Evolutionary conservation across 1,140 invertebrate genomes (phyloP).

Genomic region (Vanessa atalanta): DNA sequence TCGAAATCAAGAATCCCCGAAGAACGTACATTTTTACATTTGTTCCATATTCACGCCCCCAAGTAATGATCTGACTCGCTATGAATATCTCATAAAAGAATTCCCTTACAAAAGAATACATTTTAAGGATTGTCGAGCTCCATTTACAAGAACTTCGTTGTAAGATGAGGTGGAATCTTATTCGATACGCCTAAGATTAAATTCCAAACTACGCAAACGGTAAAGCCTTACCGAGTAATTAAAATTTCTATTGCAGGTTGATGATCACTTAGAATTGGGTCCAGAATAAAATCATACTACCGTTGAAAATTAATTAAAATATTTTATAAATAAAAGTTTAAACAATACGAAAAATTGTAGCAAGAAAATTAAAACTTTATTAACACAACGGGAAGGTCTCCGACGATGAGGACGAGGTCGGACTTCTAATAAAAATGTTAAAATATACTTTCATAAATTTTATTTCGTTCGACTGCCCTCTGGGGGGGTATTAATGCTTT

Average conservation of each 20-base stretch:
- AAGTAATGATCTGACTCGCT: constrained; percentile 20
- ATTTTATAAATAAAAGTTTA: background rate
- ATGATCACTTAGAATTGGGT: too few species aligned
- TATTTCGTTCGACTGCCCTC: constrained; percentile 32
- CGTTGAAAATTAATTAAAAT: too few species aligned
- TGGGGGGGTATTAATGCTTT: constrained; percentile 38
- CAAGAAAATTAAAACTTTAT: constrained; percentile 31
- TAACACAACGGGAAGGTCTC: constrained; percentile 18
- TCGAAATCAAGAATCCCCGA: background rate
- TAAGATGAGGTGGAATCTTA: constrained; percentile 19
- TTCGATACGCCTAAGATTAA: background rate
- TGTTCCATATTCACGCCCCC: constrained; percentile 9
- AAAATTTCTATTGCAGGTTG: too few species aligned
- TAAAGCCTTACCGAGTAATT: too few species aligned
- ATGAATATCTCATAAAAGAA: constrained; percentile 19
- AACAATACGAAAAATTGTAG: constrained; percentile 7
- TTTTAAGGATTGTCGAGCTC: constrained; percentile 18
- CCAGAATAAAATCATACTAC: too few species aligned
- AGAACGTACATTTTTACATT: background rate
- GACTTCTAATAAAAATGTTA: constrained; percentile 36
- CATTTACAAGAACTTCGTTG: constrained; percentile 20
- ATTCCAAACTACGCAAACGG: too few species aligned
- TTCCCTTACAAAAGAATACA: constrained; percentile 11
- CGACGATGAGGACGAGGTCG: background rate
- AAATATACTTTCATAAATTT: constrained; percentile 41